Evolutionary conservation across 2,888 invertebrate genomes (phyloP).

Genomic region (Rhamnusium bicolor): DNA sequence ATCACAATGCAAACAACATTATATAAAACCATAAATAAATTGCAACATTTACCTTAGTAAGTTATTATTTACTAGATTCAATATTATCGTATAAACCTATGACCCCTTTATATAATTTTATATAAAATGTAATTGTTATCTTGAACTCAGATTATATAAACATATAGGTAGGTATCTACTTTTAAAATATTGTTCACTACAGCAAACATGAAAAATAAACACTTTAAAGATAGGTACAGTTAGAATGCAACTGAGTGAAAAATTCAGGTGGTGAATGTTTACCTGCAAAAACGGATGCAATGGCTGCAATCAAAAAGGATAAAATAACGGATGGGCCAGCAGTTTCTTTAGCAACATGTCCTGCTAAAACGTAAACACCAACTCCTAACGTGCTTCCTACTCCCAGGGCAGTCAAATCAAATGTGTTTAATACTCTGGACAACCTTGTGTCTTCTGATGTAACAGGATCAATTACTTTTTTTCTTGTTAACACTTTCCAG

Average conservation of each 20-base stretch:
- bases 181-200: not conserved
- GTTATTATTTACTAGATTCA: not conserved
- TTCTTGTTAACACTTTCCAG: constrained; percentile 66
- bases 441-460: constrained; percentile 70
- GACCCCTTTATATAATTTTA: constrained; percentile 16
- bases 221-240: not conserved
- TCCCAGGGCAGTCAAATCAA: constrained; percentile 88
- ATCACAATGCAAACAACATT: constrained; percentile 24
- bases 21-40: constrained; percentile 16
- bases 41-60: constrained; percentile 7
- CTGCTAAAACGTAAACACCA: constrained; percentile 92
- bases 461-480: constrained; percentile 64
- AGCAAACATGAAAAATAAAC: not conserved
- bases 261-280: constrained; percentile 49
- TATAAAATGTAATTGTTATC: not conserved
- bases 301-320: constrained; percentile 89
- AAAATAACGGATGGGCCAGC: constrained; percentile 91
- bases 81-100: constrained; percentile 7
- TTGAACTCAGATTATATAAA: not conserved
- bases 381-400: constrained; percentile 90
- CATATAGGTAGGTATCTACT: not conserved
- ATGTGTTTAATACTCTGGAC: constrained; percentile 82
- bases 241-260: no score
- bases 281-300: constrained; percentile 93
- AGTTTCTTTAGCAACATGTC: constrained; percentile 83